Conservation (phyloP, 2,888 invertebrate species). For the Bombyx huttoni region DNA sequence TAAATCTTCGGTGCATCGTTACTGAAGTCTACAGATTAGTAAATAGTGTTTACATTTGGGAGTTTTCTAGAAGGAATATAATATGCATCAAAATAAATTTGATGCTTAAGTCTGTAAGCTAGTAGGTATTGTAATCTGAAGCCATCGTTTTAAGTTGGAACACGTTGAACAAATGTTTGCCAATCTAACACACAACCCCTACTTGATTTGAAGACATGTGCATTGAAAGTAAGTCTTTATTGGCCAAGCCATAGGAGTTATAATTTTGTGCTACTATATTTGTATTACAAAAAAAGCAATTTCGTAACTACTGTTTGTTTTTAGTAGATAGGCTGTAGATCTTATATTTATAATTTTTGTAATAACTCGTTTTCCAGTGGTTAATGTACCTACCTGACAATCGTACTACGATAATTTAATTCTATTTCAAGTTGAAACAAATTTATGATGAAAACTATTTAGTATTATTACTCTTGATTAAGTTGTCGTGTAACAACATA, state of each 20-base stretch:
- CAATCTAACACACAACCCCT: slow-evolving; percentile 38
- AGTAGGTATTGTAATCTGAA: slow-evolving; percentile 45
- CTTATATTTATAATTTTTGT: too few species aligned
- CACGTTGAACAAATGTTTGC: slow-evolving; percentile 62
- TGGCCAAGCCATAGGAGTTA: slow-evolving; percentile 17
- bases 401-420: too few species aligned
- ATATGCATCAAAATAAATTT: slow-evolving; percentile 33
- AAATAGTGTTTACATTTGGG: slow-evolving; percentile 5
- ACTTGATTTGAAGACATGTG: slow-evolving; percentile 51
- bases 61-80: neutral
- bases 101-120: slow-evolving; percentile 35
- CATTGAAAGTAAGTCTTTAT: slow-evolving; percentile 37
- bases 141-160: slow-evolving; percentile 52
- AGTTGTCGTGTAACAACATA: too few species aligned
- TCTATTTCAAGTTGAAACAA: too few species aligned
- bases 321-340: too few species aligned
- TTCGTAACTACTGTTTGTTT: too few species aligned
- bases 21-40: too few species aligned
- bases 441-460: too few species aligned
- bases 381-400: too few species aligned
- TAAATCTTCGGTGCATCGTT: too few species aligned
- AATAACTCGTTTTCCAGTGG: too few species aligned
- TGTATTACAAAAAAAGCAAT: neutral
- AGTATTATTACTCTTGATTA: too few species aligned
- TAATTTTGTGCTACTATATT: neutral